Conservation (phyloP, 30 jellyfish, hydroid and myxozoan genomes). For the Cassiopea xamachana region DNA sequence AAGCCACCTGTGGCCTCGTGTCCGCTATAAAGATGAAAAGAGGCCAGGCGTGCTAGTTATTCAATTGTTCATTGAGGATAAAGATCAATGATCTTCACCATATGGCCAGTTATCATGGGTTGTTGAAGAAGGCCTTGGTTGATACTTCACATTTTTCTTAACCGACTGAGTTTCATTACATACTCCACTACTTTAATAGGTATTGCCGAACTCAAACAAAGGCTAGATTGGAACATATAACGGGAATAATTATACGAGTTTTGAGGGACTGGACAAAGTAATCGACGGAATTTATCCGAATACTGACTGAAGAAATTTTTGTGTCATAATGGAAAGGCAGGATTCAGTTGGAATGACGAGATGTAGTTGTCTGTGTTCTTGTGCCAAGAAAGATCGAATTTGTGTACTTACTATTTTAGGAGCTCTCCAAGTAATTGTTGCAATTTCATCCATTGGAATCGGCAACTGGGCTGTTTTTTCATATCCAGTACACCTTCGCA, state of each 20-base stretch:
- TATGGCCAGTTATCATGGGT: conserved; percentile 31
- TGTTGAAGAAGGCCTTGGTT: background rate
- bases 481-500: conserved; percentile 59
- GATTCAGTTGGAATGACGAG: conserved; percentile 9
- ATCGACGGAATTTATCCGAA: background rate
- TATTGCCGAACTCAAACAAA: background rate
- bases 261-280: background rate
- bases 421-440: conserved; percentile 47
- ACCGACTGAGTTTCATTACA: background rate
- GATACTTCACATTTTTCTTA: background rate
- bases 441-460: conserved; percentile 56
- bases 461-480: conserved; percentile 75
- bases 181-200: background rate
- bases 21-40: conserved; percentile 23
- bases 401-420: conserved; percentile 57
- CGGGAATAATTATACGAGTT: too few relatives aligned
- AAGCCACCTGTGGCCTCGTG: conserved; percentile 74
- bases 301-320: background rate
- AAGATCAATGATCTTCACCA: conserved; percentile 64
- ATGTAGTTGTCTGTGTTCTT: conserved; percentile 45
- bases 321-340: background rate
- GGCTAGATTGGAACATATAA: too few relatives aligned
- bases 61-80: conserved; percentile 43
- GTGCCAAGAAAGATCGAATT: conserved; percentile 61
- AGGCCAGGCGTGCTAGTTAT: conserved; percentile 60